These are phyloP conservation scores for roundworm (Caenorhabditis elegans) DNA, from an alignment of 1,140 invertebrate species.

Conservation along the genomic window WBcel235 BX284606.5:12945501-12946000, in stretches of 20 bases:
- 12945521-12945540: too few relatives aligned
- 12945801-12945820: background rate
- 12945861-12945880: background rate
- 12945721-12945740: background rate
- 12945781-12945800: background rate
- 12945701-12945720: background rate
- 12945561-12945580: background rate
- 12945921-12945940: background rate
- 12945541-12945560: constrained; percentile 27
- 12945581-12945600: background rate
- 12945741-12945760: background rate
- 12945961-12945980: background rate
- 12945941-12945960: too few relatives aligned
- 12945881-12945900: background rate
- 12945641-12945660: constrained; percentile 4
- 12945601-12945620: background rate
- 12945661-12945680: background rate
- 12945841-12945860: background rate
- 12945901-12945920: background rate
- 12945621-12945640: constrained; percentile 19
- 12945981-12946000: background rate
- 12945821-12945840: background rate
- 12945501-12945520: too few relatives aligned
- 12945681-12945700: background rate
- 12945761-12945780: background rate